Percentiles rank a stretch among this genome's conserved stretches.
Conservation (phyloP, 2,113 vertebrate genomes). For the Bagarius yarrelli region DNA sequence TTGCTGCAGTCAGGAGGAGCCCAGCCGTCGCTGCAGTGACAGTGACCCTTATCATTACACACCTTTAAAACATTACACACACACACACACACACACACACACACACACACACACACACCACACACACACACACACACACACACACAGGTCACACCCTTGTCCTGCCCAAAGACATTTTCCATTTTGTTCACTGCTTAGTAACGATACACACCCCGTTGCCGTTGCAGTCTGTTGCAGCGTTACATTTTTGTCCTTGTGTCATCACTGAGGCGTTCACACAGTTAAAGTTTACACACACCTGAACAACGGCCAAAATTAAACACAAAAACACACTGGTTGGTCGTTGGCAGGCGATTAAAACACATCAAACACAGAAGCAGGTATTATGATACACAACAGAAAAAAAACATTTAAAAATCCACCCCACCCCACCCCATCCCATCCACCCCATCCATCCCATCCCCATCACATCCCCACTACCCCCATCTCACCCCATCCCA, state of each 20-base stretch:
- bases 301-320: conserved; percentile 2
- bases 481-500: no score
- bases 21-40: conserved; percentile 77
- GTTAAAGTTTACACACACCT: conserved; percentile 76
- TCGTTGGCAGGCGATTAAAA: no score
- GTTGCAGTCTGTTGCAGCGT: conserved; percentile 70
- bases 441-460: no score
- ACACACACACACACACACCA: background rate
- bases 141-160: background rate
- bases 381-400: no score
- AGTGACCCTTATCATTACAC: conserved; percentile 76
- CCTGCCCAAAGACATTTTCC: background rate
- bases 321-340: background rate
- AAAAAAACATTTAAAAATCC: no score
- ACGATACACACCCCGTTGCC: conserved; percentile 71
- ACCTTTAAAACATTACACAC: conserved; percentile 60
- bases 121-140: background rate
- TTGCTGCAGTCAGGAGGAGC: conserved; percentile 70
- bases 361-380: background rate
- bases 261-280: conserved; percentile 75
- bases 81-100: background rate
- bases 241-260: conserved; percentile 71
- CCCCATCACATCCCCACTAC: no score
- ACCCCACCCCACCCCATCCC: no score
- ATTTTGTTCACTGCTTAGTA: background rate